Percentiles rank a stretch among this genome's conserved stretches.
Conservation (phyloP, 2,797 vertebrate species). For the Crypturellus tataupa region DNA sequence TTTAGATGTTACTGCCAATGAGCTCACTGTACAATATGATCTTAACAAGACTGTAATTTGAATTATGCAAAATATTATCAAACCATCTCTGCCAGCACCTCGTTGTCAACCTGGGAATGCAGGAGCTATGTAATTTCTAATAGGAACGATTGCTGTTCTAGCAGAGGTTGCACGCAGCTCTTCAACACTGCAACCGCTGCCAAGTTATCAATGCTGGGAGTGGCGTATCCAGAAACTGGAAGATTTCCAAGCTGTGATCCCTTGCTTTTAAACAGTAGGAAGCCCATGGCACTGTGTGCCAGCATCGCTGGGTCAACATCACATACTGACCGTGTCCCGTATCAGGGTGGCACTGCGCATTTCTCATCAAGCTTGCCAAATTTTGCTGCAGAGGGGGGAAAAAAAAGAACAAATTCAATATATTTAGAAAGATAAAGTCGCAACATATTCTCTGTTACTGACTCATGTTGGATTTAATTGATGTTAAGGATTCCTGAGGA, state of each 20-base stretch:
- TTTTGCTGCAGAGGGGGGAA: neutral
- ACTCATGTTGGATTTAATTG: neutral
- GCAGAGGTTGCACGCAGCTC: neutral
- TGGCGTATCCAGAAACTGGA: neutral
- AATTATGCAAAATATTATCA: slow-evolving; percentile 41
- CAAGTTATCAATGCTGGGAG: slow-evolving; percentile 37
- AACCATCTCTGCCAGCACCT: neutral
- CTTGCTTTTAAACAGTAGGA: neutral
- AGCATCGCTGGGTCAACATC: neutral
- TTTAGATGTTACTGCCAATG: neutral
- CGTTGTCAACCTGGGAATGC: neutral
- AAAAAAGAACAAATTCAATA: neutral
- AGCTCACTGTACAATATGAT: neutral
- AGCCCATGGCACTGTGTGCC: neutral
- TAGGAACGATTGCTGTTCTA: neutral
- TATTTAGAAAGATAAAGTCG: neutral
- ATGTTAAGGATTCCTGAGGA: rapidly evolving
- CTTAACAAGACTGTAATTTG: neutral
- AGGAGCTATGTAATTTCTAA: neutral
- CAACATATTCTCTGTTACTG: rapidly evolving
- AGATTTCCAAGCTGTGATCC: slow-evolving; percentile 15
- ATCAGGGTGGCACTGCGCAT: neutral
- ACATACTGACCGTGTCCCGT: neutral
- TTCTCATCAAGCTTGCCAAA: neutral
- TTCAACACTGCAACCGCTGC: slow-evolving; percentile 8